These are phyloP conservation scores for Resseliella maxima DNA, from an alignment of 2,888 invertebrate species.

Conservation along the genomic window DNA sequence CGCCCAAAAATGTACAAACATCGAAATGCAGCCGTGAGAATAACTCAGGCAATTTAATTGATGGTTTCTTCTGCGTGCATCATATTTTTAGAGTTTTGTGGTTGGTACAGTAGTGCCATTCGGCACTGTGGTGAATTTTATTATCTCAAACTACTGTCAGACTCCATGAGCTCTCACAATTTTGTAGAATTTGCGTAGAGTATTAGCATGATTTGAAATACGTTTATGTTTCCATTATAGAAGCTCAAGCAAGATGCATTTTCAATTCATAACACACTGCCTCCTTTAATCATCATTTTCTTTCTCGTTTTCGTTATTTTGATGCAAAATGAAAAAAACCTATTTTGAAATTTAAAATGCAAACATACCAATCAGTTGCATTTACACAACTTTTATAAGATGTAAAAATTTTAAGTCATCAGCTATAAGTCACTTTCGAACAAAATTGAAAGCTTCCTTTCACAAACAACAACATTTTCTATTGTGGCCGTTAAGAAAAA, in stretches of 20 bases:
- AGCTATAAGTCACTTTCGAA: neutral
- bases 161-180: neutral
- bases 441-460: neutral
- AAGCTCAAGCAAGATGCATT: neutral
- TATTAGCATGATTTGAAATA: neutral
- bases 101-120: constrained; percentile 25
- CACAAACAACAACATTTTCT: neutral
- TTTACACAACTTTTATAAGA: neutral
- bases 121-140: constrained; percentile 5
- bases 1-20: neutral
- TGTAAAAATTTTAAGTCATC: neutral
- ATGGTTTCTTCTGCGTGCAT: constrained; percentile 43
- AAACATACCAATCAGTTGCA: neutral
- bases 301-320: too few species aligned
- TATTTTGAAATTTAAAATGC: neutral
- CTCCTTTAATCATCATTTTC: neutral
- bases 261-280: neutral
- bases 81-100: neutral
- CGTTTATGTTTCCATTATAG: neutral
- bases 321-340: too few species aligned
- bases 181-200: neutral
- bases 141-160: constrained; percentile 21
- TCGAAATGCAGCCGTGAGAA: constrained; percentile 3
- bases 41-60: constrained; percentile 12
- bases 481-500: neutral